Base-by-base conservation (phyloP, 2,888 invertebrate genomes). In the Philaethria dido region DNA sequence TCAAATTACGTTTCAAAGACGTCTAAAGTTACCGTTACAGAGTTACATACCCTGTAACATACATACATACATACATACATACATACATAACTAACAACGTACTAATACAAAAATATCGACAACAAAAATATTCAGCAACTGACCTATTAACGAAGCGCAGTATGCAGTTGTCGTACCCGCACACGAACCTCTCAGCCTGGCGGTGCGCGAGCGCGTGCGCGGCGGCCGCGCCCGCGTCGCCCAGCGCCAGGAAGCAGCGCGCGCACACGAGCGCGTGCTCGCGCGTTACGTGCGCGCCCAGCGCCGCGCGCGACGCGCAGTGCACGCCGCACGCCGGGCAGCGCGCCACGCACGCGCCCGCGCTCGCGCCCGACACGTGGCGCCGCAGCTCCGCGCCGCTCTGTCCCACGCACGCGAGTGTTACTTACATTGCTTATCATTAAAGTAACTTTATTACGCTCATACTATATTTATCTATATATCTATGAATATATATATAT, bases 91-190 rank as follows among this genome's bases (percentile, higher is more conserved):
- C n/a, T n/a, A n/a, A n/a, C n/a, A n/a, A n/a, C n/a, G n/a, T n/a
- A n/a, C n/a, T n/a, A n/a, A n/a, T n/a, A n/a, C n/a, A n/a, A n/a
- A n/a, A n/a, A n/a, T n/a, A n/a, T n/a, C n/a, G n/a, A n/a, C n/a
- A n/a, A n/a, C n/a, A n/a, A n/a, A n/a, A n/a, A n/a, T n/a, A n/a
- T n/a, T n/a, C n/a, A 18, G 9, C 0, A 1, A 13, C 6, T n/a
- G 33, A 86, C 88, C 89, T 83, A 68, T 84, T 82, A 2, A 78
- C 81, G 74, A 91, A 90, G 25, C 92, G 82, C 76, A 91, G 82
- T 50, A 90, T 89, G 75, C 91, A 92, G 39, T 82, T 85, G 72
- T 85, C 87, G 77, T 89, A 89, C 0, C 90, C 91, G 80, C 92
- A 91, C 18, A 92, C 85, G 80, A 85, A 89, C 74, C 86, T 86